Conservation (phyloP, 2,113 vertebrate genomes). For the Dipodomys merriami region DNA sequence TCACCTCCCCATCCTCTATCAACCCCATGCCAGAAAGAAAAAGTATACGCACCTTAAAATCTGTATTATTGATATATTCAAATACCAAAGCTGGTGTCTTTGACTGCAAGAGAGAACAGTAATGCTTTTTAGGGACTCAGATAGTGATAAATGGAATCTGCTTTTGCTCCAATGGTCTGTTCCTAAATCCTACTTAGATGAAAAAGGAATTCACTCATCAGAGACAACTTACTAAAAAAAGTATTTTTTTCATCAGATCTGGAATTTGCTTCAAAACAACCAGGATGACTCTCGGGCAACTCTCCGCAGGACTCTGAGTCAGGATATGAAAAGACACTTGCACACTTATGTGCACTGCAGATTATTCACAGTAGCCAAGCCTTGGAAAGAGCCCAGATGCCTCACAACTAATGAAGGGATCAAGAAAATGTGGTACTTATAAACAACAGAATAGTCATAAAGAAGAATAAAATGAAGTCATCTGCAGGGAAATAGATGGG, state of each 20-base stretch:
- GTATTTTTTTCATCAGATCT: slow-evolving; percentile 9
- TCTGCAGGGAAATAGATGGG: too few relatives aligned
- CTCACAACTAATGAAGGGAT: too few relatives aligned
- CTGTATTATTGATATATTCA: slow-evolving; percentile 99
- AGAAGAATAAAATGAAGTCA: too few relatives aligned
- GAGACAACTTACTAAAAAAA: background rate
- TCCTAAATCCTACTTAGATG: slow-evolving; percentile 48
- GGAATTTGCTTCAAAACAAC: slow-evolving; percentile 37
- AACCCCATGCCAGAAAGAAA: slow-evolving; percentile 54
- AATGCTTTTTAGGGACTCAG: slow-evolving; percentile 58
- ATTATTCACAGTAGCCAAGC: too few relatives aligned
- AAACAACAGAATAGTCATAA: too few relatives aligned
- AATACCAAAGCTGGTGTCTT: slow-evolving; percentile 99
- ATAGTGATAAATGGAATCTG: slow-evolving; percentile 39
- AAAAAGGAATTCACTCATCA: slow-evolving; percentile 28
- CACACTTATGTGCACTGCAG: too few relatives aligned
- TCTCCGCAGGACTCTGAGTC: too few relatives aligned
- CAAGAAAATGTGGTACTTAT: too few relatives aligned
- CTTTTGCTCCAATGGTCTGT: background rate
- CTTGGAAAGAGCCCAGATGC: too few relatives aligned
- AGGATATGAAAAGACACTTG: too few relatives aligned
- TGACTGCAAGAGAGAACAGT: slow-evolving; percentile 90
- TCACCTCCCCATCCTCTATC: background rate
- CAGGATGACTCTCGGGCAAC: too few relatives aligned
- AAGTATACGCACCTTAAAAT: slow-evolving; percentile 95